Evolutionary conservation across 2,113 vertebrate species (phyloP), one percentile per base, ranked within the genome.

Genomic region (Tenrec ecaudatus): DNA sequence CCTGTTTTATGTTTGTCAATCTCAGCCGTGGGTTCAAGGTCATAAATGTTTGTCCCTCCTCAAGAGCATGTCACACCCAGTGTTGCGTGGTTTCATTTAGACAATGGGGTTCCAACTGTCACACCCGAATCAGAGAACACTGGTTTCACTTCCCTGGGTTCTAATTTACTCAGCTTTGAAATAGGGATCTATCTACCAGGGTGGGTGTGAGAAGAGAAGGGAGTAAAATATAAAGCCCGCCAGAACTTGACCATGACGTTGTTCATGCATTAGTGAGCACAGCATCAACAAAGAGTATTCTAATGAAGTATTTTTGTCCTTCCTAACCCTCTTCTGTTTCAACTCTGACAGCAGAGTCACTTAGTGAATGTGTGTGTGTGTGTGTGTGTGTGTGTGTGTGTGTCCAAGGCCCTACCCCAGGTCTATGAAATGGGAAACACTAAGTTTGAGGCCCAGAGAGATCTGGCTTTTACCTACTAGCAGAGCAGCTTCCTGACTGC

Each of bases 81-180:
- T 83, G 93, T 92, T 94, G 94, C 94, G 88, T 88, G 88, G 96
- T 96, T 96, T 96, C 96, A 43, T 94, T 96, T 95, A 95, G 96
- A 95, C 95, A 68, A 62, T 95, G 79, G 83, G 94, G 95, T 92
- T 95, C 96, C 95, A 97, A 97, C 96, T 89, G 96, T 96, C 95
- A 94, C 85, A 96, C 92, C 90, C 57, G 94, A 95, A 88, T 68
- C 53, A 8, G 5, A 53, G 66, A 66, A 75, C 93, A 88, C 14
- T 82, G 96, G 96, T 97, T 97, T 97, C 96, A 97, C 95, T 97
- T 97, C 96, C 96, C 93, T 76, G 82, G 31, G 75, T 92, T 93
- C 73, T 93, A 91, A 95, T 94, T 96, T 89, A 94, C 88, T 91
- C 33, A 0, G 47, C 84, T 94, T 86, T 94, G 15, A 96, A 97